These are phyloP conservation scores for Tangachromis dhanisi DNA, from an alignment of 2,113 vertebrate genomes.

Conservation along the genomic window DNA sequence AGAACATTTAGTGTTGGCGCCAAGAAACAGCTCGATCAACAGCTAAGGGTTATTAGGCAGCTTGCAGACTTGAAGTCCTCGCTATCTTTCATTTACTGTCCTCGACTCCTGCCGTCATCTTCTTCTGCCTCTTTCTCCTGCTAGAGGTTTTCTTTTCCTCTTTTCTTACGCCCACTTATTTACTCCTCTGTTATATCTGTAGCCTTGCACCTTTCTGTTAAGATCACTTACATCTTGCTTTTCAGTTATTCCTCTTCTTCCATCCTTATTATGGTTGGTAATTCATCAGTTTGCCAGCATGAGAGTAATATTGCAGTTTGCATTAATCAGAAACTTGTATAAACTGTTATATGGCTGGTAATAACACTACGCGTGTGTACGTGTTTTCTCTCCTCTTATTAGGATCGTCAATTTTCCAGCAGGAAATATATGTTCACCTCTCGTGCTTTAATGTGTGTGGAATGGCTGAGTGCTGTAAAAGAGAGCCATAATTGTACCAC, in stretches of 20 bases:
- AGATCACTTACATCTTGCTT: background rate
- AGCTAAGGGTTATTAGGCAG: slow-evolving; percentile 44
- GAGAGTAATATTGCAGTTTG: slow-evolving; percentile 14
- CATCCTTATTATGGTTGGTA: background rate
- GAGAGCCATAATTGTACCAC: slow-evolving; percentile 45
- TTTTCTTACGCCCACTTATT: background rate
- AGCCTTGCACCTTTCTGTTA: background rate
- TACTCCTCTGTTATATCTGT: background rate
- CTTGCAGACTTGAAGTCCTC: slow-evolving; percentile 7
- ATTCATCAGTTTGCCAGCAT: slow-evolving; percentile 27
- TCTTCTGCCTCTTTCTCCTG: background rate
- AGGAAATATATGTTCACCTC: slow-evolving; percentile 45
- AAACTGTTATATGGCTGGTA: slow-evolving; percentile 14
- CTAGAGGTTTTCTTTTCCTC: background rate
- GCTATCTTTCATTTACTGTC: background rate
- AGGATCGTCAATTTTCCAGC: slow-evolving; percentile 48
- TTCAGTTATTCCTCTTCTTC: background rate
- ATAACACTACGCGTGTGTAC: background rate
- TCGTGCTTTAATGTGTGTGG: slow-evolving; percentile 38
- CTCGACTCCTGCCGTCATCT: background rate
- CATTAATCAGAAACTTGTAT: slow-evolving; percentile 34
- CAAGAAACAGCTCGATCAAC: slow-evolving; percentile 48
- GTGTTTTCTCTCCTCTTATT: slow-evolving; percentile 14
- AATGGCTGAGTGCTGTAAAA: slow-evolving; percentile 54
- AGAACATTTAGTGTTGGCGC: slow-evolving; percentile 42